These are phyloP conservation scores for Auanema freiburgensis DNA, from an alignment of 2,888 invertebrate species.

Conservation along the genomic window DNA sequence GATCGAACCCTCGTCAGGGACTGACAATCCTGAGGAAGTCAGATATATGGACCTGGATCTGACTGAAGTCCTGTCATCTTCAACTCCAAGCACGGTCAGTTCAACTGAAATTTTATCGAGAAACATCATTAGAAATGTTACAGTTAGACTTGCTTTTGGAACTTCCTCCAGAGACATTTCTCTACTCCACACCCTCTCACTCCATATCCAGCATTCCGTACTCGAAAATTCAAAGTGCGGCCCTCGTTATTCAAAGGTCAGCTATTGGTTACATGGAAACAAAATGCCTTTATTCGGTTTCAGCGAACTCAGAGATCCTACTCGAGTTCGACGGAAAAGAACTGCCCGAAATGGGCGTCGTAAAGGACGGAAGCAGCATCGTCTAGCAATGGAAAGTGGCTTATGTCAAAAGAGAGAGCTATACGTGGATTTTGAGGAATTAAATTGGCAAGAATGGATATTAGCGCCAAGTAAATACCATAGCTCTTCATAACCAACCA, in stretches of 20 bases:
- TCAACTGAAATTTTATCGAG: not conserved
- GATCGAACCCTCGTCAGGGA: slow-evolving; percentile 24
- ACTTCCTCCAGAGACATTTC: not conserved
- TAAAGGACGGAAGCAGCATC: slow-evolving; percentile 35
- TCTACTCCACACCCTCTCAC: slow-evolving; percentile 10
- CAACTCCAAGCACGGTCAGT: slow-evolving; percentile 5
- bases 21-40: not conserved
- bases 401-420: slow-evolving; percentile 82
- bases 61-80: slow-evolving; percentile 25
- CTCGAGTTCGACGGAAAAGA: slow-evolving; percentile 34
- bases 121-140: slow-evolving; percentile 5
- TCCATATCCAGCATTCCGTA: slow-evolving; percentile 21
- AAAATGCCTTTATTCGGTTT: slow-evolving; percentile 7
- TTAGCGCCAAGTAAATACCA: slow-evolving; percentile 55
- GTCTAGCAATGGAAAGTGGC: slow-evolving; percentile 30
- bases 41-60: slow-evolving; percentile 44
- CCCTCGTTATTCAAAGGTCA: slow-evolving; percentile 33
- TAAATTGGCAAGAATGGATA: slow-evolving; percentile 95
- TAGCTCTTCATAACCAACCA: not conserved
- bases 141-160: slow-evolving; percentile 5
- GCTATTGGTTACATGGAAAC: not conserved
- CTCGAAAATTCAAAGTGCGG: slow-evolving; percentile 30
- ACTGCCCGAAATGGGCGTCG: slow-evolving; percentile 24
- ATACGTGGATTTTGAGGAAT: slow-evolving; percentile 91
- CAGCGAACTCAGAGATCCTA: slow-evolving; percentile 35